Conservation (phyloP, 1,140 invertebrate species). For the Drosophila santomea region DNA sequence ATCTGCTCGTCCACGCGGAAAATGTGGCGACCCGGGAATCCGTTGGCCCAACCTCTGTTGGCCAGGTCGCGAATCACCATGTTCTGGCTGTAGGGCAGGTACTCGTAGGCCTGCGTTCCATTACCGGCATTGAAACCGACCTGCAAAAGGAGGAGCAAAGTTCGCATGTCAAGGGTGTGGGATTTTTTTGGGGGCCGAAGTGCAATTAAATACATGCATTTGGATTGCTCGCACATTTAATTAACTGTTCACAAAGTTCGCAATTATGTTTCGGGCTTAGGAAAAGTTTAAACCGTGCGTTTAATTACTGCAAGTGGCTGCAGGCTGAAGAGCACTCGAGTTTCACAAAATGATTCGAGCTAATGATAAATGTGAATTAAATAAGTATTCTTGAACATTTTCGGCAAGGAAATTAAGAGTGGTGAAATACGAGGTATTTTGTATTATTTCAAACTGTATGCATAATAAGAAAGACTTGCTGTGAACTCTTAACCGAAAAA, state of each 20-base stretch:
- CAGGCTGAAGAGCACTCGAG: conserved; percentile 16
- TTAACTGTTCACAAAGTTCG: conserved; percentile 55
- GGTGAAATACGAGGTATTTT: neutral
- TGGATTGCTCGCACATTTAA: conserved; percentile 36
- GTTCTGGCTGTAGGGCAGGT: conserved; percentile 95
- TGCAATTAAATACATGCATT: conserved; percentile 30
- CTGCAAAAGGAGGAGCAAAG: conserved; percentile 84
- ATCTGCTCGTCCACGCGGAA: conserved; percentile 98
- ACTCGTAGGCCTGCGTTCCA: conserved; percentile 95
- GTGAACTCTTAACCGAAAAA: neutral
- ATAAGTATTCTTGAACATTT: neutral
- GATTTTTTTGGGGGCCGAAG: neutral
- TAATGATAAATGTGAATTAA: conserved; percentile 14
- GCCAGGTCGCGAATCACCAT: conserved; percentile 93
- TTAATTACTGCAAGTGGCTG: conserved; percentile 55
- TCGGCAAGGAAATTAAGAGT: neutral
- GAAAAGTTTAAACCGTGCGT: conserved; percentile 42
- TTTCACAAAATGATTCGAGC: conserved; percentile 11
- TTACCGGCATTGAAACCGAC: conserved; percentile 98
- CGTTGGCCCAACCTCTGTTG: conserved; percentile 93
- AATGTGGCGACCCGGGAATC: conserved; percentile 94
- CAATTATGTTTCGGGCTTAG: conserved; percentile 44
- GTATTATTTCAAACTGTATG: neutral
- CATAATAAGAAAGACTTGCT: neutral
- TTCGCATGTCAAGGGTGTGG: conserved; percentile 9